These are phyloP conservation scores for Aselliscus stoliczkanus DNA, from an alignment of 2,797 vertebrate genomes.

Conservation along the genomic window DNA sequence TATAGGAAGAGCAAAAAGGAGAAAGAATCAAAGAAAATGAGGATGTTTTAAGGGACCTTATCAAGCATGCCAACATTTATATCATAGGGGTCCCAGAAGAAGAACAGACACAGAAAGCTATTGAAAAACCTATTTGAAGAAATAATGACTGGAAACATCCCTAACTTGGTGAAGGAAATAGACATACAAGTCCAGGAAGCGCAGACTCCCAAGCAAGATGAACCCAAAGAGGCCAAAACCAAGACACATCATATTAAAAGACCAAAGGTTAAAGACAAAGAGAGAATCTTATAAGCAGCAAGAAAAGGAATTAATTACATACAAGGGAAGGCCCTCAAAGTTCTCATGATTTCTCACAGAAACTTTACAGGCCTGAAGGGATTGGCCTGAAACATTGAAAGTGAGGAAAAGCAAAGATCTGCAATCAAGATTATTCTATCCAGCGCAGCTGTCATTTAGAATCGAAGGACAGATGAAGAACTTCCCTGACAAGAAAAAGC, in stretches of 20 bases:
- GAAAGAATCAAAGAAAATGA: no score
- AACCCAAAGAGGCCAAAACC: no score
- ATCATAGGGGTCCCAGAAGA: background rate
- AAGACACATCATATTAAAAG: background rate
- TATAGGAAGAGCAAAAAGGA: no score
- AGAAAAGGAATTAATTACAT: no score
- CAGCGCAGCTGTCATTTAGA: background rate
- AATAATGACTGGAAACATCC: background rate
- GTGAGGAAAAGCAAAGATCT: no score
- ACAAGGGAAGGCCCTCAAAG: background rate
- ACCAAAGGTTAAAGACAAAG: background rate
- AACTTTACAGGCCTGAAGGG: background rate
- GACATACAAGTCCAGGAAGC: no score
- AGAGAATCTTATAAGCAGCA: background rate
- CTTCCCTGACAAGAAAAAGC: background rate
- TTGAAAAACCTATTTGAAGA: background rate
- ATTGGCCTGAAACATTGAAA: no score
- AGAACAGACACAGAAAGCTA: background rate
- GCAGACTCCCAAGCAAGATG: no score
- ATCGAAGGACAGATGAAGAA: no score
- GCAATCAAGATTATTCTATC: no score
- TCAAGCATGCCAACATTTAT: background rate
- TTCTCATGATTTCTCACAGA: background rate
- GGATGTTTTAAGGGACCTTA: background rate
- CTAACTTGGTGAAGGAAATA: no score